These are phyloP conservation scores for Enteromius unitaeniatus DNA, from an alignment of 2,797 vertebrate species.

Conservation along the genomic window DNA sequence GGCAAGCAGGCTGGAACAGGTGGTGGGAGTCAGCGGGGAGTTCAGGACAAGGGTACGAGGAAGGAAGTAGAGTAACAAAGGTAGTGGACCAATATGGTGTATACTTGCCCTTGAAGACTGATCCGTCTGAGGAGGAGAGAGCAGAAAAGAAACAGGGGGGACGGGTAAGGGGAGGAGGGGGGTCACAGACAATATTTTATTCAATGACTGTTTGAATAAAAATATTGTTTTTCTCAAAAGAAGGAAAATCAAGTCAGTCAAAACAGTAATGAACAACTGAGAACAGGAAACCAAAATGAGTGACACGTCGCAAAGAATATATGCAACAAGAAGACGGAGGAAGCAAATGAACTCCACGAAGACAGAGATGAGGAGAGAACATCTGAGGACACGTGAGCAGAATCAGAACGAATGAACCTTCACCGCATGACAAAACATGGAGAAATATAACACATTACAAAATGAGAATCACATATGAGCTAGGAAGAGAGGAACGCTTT, in stretches of 20 bases:
- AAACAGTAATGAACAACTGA: conserved; percentile 76
- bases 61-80: conserved; percentile 72
- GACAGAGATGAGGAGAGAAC: conserved; percentile 35
- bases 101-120: conserved; percentile 99
- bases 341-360: not conserved
- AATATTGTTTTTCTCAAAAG: conserved; percentile 96
- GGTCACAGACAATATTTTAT: conserved; percentile 99
- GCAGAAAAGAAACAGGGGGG: conserved; percentile 99
- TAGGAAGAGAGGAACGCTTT: conserved; percentile 39
- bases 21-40: conserved; percentile 71
- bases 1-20: conserved; percentile 81
- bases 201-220: conserved; percentile 99
- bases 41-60: conserved; percentile 71
- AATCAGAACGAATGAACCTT: conserved; percentile 11
- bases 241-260: conserved; percentile 84
- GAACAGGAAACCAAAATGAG: conserved; percentile 45
- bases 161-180: conserved; percentile 83
- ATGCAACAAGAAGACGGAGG: conserved; percentile 40
- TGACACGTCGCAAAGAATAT: conserved; percentile 43
- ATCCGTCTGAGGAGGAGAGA: conserved; percentile 99
- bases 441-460: not conserved
- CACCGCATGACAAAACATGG: not conserved
- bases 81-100: conserved; percentile 98
- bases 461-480: conserved; percentile 26
- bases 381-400: conserved; percentile 24